Conservation (phyloP, 92 coral and sea anemone genomes). For the Parazoanthus swiftii region DNA sequence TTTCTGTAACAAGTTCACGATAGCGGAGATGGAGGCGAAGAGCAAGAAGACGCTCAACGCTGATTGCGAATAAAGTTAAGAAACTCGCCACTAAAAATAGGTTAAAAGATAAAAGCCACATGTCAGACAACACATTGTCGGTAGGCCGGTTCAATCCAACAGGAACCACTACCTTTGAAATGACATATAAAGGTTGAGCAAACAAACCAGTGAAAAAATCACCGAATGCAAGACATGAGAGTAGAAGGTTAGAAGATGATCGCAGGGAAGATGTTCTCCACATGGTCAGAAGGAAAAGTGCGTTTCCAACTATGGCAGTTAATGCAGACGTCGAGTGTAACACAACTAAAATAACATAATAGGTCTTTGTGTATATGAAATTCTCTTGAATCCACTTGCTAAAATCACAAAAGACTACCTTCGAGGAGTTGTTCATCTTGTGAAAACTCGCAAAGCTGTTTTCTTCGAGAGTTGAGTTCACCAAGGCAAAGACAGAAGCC, state of each 20-base stretch:
- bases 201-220: background rate
- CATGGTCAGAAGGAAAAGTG: slow-evolving; percentile 4
- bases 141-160: background rate
- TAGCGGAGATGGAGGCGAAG: slow-evolving; percentile 6
- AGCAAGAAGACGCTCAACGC: slow-evolving; percentile 1
- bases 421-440: background rate
- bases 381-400: no score
- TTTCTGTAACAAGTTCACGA: slow-evolving; percentile 1
- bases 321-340: background rate
- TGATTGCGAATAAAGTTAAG: background rate
- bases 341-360: background rate
- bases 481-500: no score
- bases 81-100: background rate
- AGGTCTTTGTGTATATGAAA: background rate
- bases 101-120: background rate
- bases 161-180: no score
- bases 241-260: slow-evolving; percentile 2
- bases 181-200: background rate
- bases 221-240: background rate
- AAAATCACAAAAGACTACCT: no score
- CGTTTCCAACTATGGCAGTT: background rate
- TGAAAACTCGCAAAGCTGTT: background rate
- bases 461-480: no score
- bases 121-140: background rate
- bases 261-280: slow-evolving; percentile 2